A percentile compares a stretch with the other conserved stretches of the same genome.
Evolutionary conservation across 2,888 invertebrate species (phyloP).

Genomic region (Hedychridium roseum): DNA sequence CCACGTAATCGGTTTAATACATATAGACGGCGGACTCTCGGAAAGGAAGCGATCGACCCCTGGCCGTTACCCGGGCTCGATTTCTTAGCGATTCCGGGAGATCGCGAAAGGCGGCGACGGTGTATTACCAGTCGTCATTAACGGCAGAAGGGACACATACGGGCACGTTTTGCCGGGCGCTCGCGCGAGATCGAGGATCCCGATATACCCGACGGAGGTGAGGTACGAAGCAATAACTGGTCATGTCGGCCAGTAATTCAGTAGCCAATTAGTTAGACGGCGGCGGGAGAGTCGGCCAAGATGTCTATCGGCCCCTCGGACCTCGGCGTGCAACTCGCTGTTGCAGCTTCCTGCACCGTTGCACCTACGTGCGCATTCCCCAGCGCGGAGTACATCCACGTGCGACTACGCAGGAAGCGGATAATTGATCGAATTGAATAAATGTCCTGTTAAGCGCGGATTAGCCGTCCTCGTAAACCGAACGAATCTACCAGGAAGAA

Average conservation of each 20-base stretch:
- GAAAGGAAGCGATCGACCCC: too few species aligned
- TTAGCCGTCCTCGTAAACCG: too few species aligned
- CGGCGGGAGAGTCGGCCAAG: constrained; percentile 47
- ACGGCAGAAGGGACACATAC: constrained; percentile 7
- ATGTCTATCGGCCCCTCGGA: constrained; percentile 51
- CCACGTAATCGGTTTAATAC: neutral
- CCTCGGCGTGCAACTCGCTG: constrained; percentile 28
- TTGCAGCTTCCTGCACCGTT: constrained; percentile 40
- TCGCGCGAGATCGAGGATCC: constrained; percentile 39
- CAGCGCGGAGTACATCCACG: constrained; percentile 16
- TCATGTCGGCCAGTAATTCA: constrained; percentile 58
- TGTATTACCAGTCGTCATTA: constrained; percentile 30
- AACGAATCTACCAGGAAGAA: too few species aligned
- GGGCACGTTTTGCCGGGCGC: too few species aligned
- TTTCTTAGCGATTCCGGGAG: too few species aligned
- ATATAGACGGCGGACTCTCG: too few species aligned
- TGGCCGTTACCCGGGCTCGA: too few species aligned
- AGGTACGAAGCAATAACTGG: constrained; percentile 55
- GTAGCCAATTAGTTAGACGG: constrained; percentile 61
- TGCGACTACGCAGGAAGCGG: constrained; percentile 2
- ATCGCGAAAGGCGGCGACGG: constrained; percentile 14
- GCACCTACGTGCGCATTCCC: constrained; percentile 21
- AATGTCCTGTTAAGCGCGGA: too few species aligned
- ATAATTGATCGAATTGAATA: too few species aligned
- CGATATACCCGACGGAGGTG: constrained; percentile 40